Evolutionary conservation across 1,140 invertebrate species (phyloP), one percentile per base, ranked within the genome.

Genomic region (Zaprionus tsacasi): DNA sequence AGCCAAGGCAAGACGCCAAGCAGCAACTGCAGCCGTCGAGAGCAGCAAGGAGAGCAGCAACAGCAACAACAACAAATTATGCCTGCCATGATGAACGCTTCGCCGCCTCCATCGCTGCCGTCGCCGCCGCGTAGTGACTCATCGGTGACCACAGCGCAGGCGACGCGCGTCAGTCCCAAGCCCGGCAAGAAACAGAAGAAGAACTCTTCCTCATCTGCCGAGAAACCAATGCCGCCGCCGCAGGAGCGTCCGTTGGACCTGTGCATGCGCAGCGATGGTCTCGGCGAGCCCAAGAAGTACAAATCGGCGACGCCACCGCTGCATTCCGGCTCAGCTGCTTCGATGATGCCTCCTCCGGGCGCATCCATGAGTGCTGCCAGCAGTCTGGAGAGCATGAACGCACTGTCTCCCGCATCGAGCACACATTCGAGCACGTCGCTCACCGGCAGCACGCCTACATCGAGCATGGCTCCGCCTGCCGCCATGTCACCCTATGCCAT

Each of bases 201-300:
- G 33, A 86, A 15, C n/a, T 25, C 66, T 7, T 58, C 72, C n/a
- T 21, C 45, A 69, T 48, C 78, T 11, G 70, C 69, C 5, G 78
- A 82, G n/a, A 88, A 82, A 61, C 78, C 87, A 1, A 93, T 93
- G 67, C 89, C 92, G 50, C 93, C 94, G 33, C 93, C 95, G 0
- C 97, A 98, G 91, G 97, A 98, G 61, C 96, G 95, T 12, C 98
- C 97, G 0, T 92, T 98, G 25, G 97, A 98, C 92, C 93, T 98
- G 4, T 97, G 97, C 1, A 94, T 98, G 92, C 91, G 87, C 48
- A 87, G 75, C 55, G 89, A 91, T n/a, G 40, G 70, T 48, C 25
- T 78, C 52, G 35, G 68, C 35, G 73, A 89, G 43, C 55, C 57
- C 63, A 92, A 91, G 64, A 92, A 88, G 74, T 82, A 82, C 70